Percentiles rank a stretch among this genome's conserved stretches.
Conservation (phyloP, 2,888 invertebrate species). For the Hermaeophaga mercurialis region DNA sequence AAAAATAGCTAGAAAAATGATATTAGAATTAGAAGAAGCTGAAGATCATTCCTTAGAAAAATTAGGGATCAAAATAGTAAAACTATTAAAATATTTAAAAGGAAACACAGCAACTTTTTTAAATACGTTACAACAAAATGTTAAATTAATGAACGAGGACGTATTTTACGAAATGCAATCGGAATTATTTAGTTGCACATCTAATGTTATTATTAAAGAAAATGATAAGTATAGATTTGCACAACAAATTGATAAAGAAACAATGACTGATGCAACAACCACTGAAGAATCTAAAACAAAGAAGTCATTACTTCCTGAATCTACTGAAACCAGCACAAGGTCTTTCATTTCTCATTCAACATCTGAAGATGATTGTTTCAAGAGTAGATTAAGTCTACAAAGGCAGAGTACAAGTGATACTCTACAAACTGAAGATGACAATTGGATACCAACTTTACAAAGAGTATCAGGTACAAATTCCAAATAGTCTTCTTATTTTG, state of each 20-base stretch:
- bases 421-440: constrained; percentile 12
- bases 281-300: too few species aligned
- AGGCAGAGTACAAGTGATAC: constrained; percentile 10
- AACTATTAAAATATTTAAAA: constrained; percentile 10
- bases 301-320: too few species aligned
- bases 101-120: constrained; percentile 13
- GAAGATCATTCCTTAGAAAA: constrained; percentile 3
- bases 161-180: constrained; percentile 17
- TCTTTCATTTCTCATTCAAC: too few species aligned
- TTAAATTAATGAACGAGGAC: constrained; percentile 4
- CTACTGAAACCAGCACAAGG: too few species aligned
- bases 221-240: background rate
- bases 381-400: constrained; percentile 6
- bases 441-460: constrained; percentile 18
- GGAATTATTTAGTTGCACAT: constrained; percentile 14
- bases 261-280: background rate
- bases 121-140: constrained; percentile 11
- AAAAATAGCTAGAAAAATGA: too few species aligned
- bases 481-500: too few species aligned
- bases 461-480: constrained; percentile 10
- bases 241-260: background rate
- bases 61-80: constrained; percentile 16
- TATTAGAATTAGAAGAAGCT: too few species aligned
- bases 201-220: background rate
- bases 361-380: background rate